A percentile compares a stretch with the other conserved stretches of the same genome.
phyloP scores from a whole-genome alignment of 1,140 invertebrate species.

The Orussus abietinus region DNA sequence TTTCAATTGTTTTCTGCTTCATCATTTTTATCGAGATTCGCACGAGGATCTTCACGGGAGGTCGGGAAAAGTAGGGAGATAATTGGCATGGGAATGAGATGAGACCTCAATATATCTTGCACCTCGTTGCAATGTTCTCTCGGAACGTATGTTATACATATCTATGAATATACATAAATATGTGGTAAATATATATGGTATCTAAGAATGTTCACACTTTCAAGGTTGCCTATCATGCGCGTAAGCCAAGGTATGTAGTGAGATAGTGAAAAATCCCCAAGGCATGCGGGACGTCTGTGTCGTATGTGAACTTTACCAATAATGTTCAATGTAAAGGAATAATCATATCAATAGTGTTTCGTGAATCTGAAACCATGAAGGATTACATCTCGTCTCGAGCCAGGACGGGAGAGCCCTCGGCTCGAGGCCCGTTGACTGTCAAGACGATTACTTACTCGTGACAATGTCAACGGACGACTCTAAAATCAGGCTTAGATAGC shows the following conservation, averaged over 20 bases:
- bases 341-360: conserved; percentile 10
- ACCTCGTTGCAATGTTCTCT: too few species aligned
- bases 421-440: too few species aligned
- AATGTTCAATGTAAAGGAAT: conserved; percentile 7
- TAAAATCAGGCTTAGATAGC: conserved; percentile 8
- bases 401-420: too few species aligned
- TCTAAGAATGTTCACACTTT: conserved; percentile 21
- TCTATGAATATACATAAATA: conserved; percentile 3
- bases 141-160: conserved; percentile 5
- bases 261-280: conserved; percentile 47
- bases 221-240: conserved; percentile 44
- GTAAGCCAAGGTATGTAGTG: conserved; percentile 45
- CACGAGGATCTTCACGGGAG: too few species aligned
- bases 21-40: too few species aligned
- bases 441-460: too few species aligned
- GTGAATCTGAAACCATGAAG: conserved; percentile 14
- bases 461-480: conserved; percentile 14
- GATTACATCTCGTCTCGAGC: too few species aligned
- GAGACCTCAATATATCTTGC: too few species aligned
- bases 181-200: conserved; percentile 11
- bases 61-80: too few species aligned
- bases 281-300: conserved; percentile 45
- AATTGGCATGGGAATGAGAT: too few species aligned
- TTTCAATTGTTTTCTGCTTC: too few species aligned
- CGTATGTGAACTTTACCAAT: conserved; percentile 5